These are phyloP conservation scores for Barbus barbus DNA, from an alignment of 2,113 vertebrate genomes.

Conservation along the genomic window DNA sequence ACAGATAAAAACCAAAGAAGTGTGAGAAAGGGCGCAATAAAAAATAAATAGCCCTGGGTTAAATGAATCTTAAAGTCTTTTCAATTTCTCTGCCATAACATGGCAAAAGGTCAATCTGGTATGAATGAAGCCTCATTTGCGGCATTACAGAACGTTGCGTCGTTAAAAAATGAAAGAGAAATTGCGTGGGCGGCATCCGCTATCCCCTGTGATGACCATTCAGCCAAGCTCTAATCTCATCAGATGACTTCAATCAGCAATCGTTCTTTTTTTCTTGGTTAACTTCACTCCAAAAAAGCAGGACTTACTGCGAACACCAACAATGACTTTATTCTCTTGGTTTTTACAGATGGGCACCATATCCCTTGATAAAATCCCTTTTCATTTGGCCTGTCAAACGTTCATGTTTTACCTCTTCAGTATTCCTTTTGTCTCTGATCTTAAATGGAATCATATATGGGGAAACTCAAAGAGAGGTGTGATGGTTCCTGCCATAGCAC, in stretches of 20 bases:
- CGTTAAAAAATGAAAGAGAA: conserved; percentile 18
- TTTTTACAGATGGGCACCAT: not conserved
- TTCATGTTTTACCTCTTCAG: conserved; percentile 40
- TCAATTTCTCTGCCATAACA: conserved; percentile 32
- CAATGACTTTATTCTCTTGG: conserved; percentile 43
- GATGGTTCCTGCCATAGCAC: not conserved
- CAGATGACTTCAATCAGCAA: conserved; percentile 42
- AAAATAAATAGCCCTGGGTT: conserved; percentile 25
- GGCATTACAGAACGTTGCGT: not conserved
- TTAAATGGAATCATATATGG: conserved; percentile 42
- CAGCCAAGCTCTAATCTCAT: conserved; percentile 45
- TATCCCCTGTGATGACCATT: conserved; percentile 15
- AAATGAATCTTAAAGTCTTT: conserved; percentile 38
- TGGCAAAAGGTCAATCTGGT: conserved; percentile 37
- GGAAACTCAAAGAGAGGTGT: conserved; percentile 21
- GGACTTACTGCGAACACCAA: conserved; percentile 14
- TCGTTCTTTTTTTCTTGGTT: conserved; percentile 1
- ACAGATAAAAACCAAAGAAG: conserved; percentile 36
- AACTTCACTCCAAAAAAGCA: conserved; percentile 9
- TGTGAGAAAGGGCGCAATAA: conserved; percentile 23
- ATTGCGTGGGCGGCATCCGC: not conserved
- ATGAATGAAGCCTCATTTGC: conserved; percentile 38
- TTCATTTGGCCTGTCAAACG: conserved; percentile 34
- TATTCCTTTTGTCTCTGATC: conserved; percentile 41
- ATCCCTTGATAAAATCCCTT: conserved; percentile 37